phyloP scores from a whole-genome alignment of 2,113 vertebrate genomes.

The Sakesphorus luctuosus region DNA sequence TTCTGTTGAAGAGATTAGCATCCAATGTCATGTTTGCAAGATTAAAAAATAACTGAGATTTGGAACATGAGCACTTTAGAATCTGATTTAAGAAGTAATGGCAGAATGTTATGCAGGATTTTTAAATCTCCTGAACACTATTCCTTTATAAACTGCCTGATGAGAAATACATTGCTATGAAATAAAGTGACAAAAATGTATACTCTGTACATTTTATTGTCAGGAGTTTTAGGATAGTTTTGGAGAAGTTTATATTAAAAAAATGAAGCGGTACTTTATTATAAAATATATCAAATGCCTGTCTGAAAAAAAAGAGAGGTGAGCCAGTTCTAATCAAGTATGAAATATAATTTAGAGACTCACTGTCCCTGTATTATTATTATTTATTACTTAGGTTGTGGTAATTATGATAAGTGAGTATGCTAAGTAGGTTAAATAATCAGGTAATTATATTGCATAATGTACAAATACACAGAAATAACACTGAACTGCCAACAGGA shows the following conservation, averaged over 20 bases:
- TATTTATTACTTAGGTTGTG: not conserved
- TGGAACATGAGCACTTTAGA: not conserved
- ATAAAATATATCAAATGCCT: not conserved
- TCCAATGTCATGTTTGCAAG: not conserved
- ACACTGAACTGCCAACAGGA: not conserved
- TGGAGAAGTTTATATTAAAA: not conserved
- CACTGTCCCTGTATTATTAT: not conserved
- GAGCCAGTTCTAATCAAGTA: not conserved
- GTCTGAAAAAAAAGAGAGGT: not conserved
- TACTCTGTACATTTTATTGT: not conserved
- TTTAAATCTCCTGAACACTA: not conserved
- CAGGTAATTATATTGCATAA: not conserved
- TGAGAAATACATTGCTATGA: not conserved
- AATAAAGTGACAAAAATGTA: not conserved
- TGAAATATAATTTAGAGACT: not conserved
- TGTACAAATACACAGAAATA: not conserved
- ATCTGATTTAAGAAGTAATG: not conserved
- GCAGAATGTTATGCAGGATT: not conserved
- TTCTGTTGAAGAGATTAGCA: not conserved
- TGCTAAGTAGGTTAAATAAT: not conserved
- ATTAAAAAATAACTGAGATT: not conserved
- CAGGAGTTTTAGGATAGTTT: not conserved
- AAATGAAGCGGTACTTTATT: not conserved
- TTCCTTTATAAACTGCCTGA: not conserved
- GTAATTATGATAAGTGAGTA: not conserved